A percentile compares a stretch with the other conserved stretches of the same genome.
Conservation (phyloP, 2,888 invertebrate species). For the Busseola fusca region DNA sequence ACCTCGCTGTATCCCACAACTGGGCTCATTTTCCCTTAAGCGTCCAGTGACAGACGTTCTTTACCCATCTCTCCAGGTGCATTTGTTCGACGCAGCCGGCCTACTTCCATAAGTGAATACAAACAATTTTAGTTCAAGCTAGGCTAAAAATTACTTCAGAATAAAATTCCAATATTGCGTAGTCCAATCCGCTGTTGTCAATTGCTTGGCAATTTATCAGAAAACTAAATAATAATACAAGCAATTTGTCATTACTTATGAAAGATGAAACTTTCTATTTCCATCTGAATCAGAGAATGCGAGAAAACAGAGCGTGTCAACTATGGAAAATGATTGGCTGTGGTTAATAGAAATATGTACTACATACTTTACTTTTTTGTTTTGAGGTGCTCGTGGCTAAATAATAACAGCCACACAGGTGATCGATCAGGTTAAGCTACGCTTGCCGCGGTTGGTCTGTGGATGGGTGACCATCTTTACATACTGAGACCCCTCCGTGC, state of each 20-base stretch:
- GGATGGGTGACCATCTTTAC: no score
- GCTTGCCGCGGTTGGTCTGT: no score
- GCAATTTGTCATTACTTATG: conserved; percentile 48
- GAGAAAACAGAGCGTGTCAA: conserved; percentile 56
- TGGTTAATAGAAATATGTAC: conserved; percentile 1
- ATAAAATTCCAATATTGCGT: background rate
- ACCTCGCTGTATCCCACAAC: background rate
- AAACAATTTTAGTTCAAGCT: background rate
- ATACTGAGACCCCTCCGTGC: no score
- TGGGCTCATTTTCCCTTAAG: background rate
- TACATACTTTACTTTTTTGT: background rate
- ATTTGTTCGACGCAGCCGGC: background rate
- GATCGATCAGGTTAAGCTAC: no score
- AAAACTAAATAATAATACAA: conserved; percentile 32
- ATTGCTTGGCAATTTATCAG: conserved; percentile 31
- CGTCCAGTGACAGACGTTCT: background rate
- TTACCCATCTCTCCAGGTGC: background rate
- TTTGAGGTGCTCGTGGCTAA: no score
- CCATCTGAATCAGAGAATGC: conserved; percentile 37
- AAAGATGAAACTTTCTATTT: conserved; percentile 51
- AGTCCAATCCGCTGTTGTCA: conserved; percentile 12
- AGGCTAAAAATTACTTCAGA: background rate
- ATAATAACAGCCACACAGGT: no score
- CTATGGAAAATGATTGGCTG: conserved; percentile 38
- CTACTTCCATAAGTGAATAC: no score